Evolutionary conservation across 1,140 invertebrate genomes (phyloP).

Genomic region (Melanaphis sacchari): DNA sequence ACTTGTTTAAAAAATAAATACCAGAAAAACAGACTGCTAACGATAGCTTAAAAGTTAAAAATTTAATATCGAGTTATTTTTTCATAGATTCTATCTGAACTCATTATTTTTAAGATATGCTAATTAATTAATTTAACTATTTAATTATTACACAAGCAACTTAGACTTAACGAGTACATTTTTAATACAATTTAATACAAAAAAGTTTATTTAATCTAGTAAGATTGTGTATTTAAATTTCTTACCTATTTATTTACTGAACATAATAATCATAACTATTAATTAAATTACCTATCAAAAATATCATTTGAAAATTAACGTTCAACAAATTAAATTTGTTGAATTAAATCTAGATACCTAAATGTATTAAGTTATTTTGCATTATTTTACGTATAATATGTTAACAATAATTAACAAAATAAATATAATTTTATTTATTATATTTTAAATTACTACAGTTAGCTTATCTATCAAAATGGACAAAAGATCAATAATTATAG

Average conservation of each 20-base stretch:
- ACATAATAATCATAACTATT: not conserved
- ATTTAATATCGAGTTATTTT: not conserved
- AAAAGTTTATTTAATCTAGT: not conserved
- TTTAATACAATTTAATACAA: not conserved
- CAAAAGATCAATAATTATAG: not conserved
- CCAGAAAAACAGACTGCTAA: not conserved
- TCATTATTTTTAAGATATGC: not conserved
- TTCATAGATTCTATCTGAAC: not conserved
- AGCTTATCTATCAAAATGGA: no score
- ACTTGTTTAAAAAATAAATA: not conserved
- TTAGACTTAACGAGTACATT: not conserved
- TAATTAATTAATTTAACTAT: not conserved
- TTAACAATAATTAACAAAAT: no score
- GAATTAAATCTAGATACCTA: no score
- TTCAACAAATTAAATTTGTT: not conserved
- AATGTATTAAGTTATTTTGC: not conserved
- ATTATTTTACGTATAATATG: no score
- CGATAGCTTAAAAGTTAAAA: not conserved
- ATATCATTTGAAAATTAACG: not conserved
- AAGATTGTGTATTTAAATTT: not conserved
- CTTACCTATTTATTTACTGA: not conserved
- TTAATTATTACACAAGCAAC: not conserved
- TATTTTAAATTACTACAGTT: no score
- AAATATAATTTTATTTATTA: no score
- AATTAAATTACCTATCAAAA: not conserved